phyloP scores from a whole-genome alignment of 2,113 vertebrate species.

The Suricata suricatta region DNA sequence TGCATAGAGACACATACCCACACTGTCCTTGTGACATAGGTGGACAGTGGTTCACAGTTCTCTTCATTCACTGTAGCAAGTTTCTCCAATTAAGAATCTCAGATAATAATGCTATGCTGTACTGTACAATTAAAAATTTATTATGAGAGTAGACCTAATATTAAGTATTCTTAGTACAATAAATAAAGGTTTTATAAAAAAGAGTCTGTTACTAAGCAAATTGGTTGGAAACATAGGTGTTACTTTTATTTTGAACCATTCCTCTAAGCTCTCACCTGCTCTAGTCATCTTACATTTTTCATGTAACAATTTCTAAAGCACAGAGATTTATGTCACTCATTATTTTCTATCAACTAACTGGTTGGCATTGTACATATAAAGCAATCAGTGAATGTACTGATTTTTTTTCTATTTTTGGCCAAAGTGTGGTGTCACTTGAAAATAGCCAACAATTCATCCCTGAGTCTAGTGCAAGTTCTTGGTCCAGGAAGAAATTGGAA shows the following conservation, averaged over 20 bases:
- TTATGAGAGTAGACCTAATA: neutral
- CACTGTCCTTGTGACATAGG: neutral
- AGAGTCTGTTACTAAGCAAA: neutral
- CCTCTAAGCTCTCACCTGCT: neutral
- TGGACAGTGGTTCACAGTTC: neutral
- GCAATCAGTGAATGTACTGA: neutral
- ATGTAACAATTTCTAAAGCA: neutral
- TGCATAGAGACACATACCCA: neutral
- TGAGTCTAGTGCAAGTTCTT: constrained; percentile 27
- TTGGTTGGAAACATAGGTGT: neutral
- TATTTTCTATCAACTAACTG: neutral
- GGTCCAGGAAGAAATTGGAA: neutral
- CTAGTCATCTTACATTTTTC: neutral
- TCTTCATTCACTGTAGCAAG: neutral
- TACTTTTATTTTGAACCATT: constrained; percentile 1
- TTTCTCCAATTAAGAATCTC: neutral
- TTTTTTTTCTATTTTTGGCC: neutral
- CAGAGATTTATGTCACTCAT: neutral
- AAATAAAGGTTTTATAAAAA: neutral
- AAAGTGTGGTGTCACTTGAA: neutral
- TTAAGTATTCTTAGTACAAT: neutral
- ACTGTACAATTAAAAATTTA: neutral
- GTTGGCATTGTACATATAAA: neutral
- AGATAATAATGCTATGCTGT: neutral
- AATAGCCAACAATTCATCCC: neutral